Conservation (phyloP, 2,888 invertebrate genomes). For the Drosophila mulleri region DNA sequence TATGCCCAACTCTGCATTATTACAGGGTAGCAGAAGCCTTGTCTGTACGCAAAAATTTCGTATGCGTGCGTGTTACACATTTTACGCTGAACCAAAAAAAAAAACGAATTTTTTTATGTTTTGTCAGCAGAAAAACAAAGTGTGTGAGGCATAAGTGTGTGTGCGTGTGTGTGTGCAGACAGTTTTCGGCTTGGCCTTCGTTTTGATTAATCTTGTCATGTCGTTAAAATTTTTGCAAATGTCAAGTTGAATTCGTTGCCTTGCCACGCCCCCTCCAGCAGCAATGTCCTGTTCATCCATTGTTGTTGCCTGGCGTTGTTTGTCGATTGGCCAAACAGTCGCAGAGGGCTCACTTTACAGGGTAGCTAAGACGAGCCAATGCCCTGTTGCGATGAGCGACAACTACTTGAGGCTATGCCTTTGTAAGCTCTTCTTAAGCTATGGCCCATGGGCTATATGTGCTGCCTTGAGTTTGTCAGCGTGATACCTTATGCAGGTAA, state of each 20-base stretch:
- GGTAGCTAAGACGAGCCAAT: not conserved
- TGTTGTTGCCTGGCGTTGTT: constrained; percentile 4
- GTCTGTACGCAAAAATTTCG: constrained; percentile 56
- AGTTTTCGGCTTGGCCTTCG: constrained; percentile 55
- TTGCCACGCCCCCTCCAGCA: not conserved
- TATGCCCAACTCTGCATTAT: not conserved
- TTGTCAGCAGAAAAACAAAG: constrained; percentile 73
- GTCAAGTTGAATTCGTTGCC: constrained; percentile 66
- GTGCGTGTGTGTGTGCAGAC: constrained; percentile 26
- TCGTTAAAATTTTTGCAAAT: constrained; percentile 80
- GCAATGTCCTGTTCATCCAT: not conserved
- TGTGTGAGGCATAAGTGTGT: constrained; percentile 12
- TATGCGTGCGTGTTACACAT: constrained; percentile 74
- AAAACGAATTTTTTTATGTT: constrained; percentile 53
- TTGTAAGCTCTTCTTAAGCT: not conserved
- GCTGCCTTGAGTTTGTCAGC: not conserved
- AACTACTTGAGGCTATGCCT: not conserved
- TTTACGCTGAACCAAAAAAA: constrained; percentile 38
- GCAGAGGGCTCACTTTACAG: not conserved
- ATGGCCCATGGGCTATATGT: not conserved
- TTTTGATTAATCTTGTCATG: constrained; percentile 78
- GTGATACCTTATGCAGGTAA: not conserved
- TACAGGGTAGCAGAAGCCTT: constrained; percentile 4
- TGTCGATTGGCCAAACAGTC: constrained; percentile 41
- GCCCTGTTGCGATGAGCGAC: not conserved